Evolutionary conservation across 2,888 invertebrate species (phyloP).

Genomic region (Lithodes maja): DNA sequence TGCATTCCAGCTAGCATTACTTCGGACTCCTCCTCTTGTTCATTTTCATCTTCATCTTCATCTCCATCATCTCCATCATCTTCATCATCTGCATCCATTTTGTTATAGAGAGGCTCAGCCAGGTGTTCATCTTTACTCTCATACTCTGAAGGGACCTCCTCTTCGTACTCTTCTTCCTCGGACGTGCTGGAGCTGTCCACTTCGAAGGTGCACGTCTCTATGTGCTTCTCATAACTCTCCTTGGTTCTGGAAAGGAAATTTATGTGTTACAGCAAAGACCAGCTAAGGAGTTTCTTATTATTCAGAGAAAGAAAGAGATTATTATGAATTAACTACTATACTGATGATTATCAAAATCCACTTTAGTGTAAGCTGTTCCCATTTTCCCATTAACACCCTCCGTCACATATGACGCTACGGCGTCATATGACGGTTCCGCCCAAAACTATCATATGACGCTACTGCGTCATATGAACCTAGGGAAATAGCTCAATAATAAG

Average conservation of each 20-base stretch:
- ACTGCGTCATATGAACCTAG: too few species aligned
- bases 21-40: not conserved
- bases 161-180: constrained; percentile 73
- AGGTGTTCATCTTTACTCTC: not conserved
- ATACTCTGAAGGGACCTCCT: constrained; percentile 40
- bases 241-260: constrained; percentile 72
- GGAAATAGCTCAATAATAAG: too few species aligned
- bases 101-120: not conserved
- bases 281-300: too few species aligned
- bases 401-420: too few species aligned
- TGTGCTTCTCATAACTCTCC: constrained; percentile 74
- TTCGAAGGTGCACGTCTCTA: constrained; percentile 74
- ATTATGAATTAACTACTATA: too few species aligned
- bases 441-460: too few species aligned
- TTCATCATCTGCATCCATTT: not conserved
- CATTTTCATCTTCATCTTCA: not conserved
- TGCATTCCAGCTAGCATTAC: not conserved
- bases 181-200: constrained; percentile 74
- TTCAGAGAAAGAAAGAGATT: too few species aligned
- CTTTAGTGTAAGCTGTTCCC: too few species aligned
- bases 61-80: constrained; percentile 10
- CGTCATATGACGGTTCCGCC: too few species aligned
- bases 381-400: too few species aligned
- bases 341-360: too few species aligned
- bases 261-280: not conserved